phyloP scores from a whole-genome alignment of 2,113 vertebrate genomes.

The Tautogolabrus adspersus region DNA sequence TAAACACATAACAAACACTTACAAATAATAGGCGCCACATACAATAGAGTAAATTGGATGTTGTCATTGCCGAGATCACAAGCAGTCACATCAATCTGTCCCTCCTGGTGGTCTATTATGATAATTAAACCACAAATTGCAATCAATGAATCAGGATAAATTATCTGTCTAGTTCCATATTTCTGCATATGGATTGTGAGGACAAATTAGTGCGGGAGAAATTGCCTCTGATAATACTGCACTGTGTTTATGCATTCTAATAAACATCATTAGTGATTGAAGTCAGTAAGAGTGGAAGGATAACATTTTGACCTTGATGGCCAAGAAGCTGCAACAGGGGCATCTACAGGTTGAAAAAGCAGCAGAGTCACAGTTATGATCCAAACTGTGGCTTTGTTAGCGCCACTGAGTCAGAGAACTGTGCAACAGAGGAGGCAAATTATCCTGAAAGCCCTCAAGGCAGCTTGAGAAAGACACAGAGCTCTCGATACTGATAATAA shows the following conservation, averaged over 20 bases:
- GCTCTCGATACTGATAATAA: background rate
- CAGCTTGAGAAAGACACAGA: constrained; percentile 17
- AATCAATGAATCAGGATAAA: constrained; percentile 73
- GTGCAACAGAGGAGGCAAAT: constrained; percentile 26
- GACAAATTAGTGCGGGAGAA: constrained; percentile 63
- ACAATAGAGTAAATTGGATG: constrained; percentile 23
- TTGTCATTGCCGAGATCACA: constrained; percentile 51
- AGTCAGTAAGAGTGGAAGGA: constrained; percentile 36
- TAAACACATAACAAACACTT: background rate
- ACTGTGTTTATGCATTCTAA: constrained; percentile 33
- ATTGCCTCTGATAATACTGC: constrained; percentile 55
- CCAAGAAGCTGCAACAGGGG: background rate
- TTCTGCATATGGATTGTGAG: constrained; percentile 49
- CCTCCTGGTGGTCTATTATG: constrained; percentile 69
- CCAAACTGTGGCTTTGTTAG: constrained; percentile 13
- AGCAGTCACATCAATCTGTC: constrained; percentile 38
- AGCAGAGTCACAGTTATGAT: background rate
- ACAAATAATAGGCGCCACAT: constrained; percentile 7
- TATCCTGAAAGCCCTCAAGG: constrained; percentile 27
- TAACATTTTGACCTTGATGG: constrained; percentile 32
- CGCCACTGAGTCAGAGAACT: constrained; percentile 29
- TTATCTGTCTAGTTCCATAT: constrained; percentile 64
- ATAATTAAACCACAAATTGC: constrained; percentile 71
- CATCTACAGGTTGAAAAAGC: constrained; percentile 15
- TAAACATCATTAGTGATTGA: constrained; percentile 47